Base-by-base conservation (phyloP, 2,797 vertebrate species). In the Benthosema pterotum region DNA sequence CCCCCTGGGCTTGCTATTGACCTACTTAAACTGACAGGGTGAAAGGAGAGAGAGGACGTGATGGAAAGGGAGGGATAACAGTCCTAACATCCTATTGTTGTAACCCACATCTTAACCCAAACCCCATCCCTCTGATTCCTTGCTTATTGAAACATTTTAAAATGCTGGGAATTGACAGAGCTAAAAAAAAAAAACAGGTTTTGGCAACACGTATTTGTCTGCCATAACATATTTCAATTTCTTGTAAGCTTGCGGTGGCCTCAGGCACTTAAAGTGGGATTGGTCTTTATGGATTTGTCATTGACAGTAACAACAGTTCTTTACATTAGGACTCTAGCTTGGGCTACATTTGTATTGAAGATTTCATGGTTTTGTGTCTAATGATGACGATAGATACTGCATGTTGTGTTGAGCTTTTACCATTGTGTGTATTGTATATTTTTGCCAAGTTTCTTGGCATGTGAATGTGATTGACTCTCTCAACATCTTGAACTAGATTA, bases 211-310 rank as follows among this genome's bases (percentile, higher is more conserved):
- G 43, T 18, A 49, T 43, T 68, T 61, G 82, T 82, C 70, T 60
- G 62, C 65, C 60, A 15, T 63, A 19, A 60, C 58, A 61, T 63
- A 77, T 69, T 47, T 38, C 16, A 57, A 67, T 76, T 69, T 77
- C 75, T 75, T 54, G 62, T 49, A 60, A 67, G 67, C 69, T 82
- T 71, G 69, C 65, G 57, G 68, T 60, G 43, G 71, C 2, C 75
- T 82, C 78, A 77, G 83, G 77, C 77, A 19, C 53, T 84, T 79
- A 68, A 55, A 71, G 64, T 78, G 60, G 76, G 79, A 86, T 86
- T 83, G 83, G 86, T 84, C 85, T 85, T 88, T 78, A 83, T 74
- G 83, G 75, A 51, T 79, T 79, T 80, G 69, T 70, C 74, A 68
- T 79, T 61, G n/a, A n/a, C n/a, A n/a, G n/a, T n/a, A n/a, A n/a